Percentiles rank a stretch among this genome's conserved stretches.
These are phyloP conservation scores for Phaetusa simplex DNA, from an alignment of 2,113 vertebrate species.

Conservation along the genomic window DNA sequence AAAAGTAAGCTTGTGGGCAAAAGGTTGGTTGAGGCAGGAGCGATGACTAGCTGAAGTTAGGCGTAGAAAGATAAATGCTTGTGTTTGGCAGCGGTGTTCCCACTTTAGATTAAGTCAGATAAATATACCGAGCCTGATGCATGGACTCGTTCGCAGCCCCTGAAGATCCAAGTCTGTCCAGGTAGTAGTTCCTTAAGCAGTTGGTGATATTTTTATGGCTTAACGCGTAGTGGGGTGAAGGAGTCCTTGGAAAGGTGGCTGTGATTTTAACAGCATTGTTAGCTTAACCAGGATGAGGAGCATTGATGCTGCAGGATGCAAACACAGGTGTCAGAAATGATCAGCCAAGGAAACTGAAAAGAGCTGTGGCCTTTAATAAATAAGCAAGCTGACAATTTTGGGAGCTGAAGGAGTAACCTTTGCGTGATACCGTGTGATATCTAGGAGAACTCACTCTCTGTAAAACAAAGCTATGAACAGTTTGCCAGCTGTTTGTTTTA, in stretches of 20 bases:
- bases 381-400: neutral
- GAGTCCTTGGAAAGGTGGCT: neutral
- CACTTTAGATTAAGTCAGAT: neutral
- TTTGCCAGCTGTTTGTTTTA: neutral
- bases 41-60: neutral
- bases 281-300: neutral
- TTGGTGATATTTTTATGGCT: neutral
- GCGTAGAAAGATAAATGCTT: neutral
- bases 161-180: neutral
- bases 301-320: neutral
- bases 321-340: neutral
- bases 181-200: neutral
- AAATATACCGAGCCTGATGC: neutral
- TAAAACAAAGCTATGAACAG: neutral
- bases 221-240: fast-evolving
- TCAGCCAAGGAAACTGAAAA: neutral
- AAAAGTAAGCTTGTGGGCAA: neutral
- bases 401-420: neutral
- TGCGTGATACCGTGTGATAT: neutral
- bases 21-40: neutral
- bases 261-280: neutral
- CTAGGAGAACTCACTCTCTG: neutral
- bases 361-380: neutral
- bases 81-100: neutral
- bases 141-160: neutral